Base-by-base conservation (phyloP, 2,888 invertebrate species). In the Gastracanthus pulcherrimus region DNA sequence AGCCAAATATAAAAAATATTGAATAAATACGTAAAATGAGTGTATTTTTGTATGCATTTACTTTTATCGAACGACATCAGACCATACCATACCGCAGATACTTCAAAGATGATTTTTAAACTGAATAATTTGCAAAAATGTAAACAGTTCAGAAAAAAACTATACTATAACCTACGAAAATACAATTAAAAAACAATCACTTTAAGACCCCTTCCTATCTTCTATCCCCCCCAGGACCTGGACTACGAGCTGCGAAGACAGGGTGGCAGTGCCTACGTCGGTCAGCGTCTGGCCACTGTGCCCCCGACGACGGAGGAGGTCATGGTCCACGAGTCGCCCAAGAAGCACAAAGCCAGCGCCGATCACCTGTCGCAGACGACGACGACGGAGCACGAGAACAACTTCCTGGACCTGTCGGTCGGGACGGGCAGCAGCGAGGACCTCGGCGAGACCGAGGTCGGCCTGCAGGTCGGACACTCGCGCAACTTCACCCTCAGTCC, bases 401-500 rank as follows among this genome's bases (percentile, higher is more conserved):
- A 94, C 89, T 93, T 94, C 88, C 90, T 94, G 85, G 94, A 94
- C 87, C 90, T 94, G 82, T 94, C 94, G 9, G 93, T 94, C 80
- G 94, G 94, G 87, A 93, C 95, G 23, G 94, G 93, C 64, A 94
- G 94, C 74, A 94, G 94, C 87, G 94, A 94, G 83, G 94, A 94
- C 89, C 92, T 94, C 69, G 94, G 94, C n/a, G 94, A 94, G 87
- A 94, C 94, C 2, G 94, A 94, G 88, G 94, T 94, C 19, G 94
- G 94, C 34, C 89, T 94, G 71, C 94, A 94, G 90, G 94, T 94
- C 69, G 94, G 95, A 62, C 95, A 95, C 89, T 95, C 96, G 86
- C 94, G 96, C 66, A 97, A 97, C 91, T 97, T 97, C 92, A 97
- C 97, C 31, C 94, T 98, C 82, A 98, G 98, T 55, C 97, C 98